These are phyloP conservation scores for Madoqua kirkii DNA, from an alignment of 2,113 vertebrate species.

Conservation along the genomic window DNA sequence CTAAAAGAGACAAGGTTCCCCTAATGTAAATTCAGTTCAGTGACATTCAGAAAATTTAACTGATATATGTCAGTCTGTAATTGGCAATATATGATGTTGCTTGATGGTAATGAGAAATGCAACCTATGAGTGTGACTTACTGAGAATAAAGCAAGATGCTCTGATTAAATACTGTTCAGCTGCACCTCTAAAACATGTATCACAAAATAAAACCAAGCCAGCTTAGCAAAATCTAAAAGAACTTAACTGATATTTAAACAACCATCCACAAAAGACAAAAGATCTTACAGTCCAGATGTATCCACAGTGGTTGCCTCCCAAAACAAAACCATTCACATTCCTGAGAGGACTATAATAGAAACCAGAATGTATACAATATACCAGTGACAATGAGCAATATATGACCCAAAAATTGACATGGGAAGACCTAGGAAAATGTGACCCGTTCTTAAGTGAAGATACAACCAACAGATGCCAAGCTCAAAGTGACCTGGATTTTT, in stretches of 20 bases:
- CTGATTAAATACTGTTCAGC: background rate
- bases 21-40: background rate
- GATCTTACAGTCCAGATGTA: background rate
- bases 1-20: background rate
- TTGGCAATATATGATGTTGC: background rate
- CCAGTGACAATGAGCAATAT: background rate
- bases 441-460: background rate
- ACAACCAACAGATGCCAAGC: background rate
- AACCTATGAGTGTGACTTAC: background rate
- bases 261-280: background rate
- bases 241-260: background rate
- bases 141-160: background rate
- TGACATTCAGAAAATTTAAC: background rate
- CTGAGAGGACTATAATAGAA: background rate
- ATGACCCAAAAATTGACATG: background rate
- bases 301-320: background rate
- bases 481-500: background rate
- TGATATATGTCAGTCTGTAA: background rate
- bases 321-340: background rate
- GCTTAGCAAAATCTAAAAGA: background rate
- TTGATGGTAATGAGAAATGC: background rate
- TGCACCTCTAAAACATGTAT: background rate
- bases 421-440: background rate
- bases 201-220: background rate
- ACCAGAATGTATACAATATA: background rate